A percentile compares a stretch with the other conserved stretches of the same genome.
Conservation (phyloP, 92 coral and sea anemone species). For the Epizoanthus fatuus region DNA sequence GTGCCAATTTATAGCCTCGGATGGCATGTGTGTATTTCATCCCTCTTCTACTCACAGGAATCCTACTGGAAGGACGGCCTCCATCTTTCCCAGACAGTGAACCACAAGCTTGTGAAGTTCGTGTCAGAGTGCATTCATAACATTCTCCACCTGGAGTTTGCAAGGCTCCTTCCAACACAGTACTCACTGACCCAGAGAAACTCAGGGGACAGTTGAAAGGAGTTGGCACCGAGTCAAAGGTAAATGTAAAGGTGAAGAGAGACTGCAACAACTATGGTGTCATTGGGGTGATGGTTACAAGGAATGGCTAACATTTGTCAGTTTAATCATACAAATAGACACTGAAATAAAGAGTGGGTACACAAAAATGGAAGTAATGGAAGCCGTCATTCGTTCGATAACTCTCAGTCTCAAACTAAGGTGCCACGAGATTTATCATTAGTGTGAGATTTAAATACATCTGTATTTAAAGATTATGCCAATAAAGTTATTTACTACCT, state of each 20-base stretch:
- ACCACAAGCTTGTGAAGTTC: too few species aligned
- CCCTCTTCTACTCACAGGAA: too few species aligned
- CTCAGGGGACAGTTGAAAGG: too few species aligned
- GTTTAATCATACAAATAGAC: slow-evolving; percentile 59
- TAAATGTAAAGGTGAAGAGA: neutral
- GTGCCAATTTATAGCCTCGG: too few species aligned
- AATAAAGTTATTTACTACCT: too few species aligned
- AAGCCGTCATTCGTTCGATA: slow-evolving; percentile 61
- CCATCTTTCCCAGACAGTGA: too few species aligned
- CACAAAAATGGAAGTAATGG: slow-evolving; percentile 62
- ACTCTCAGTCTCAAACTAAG: slow-evolving; percentile 56
- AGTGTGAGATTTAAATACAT: neutral
- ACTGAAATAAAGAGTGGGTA: slow-evolving; percentile 53
- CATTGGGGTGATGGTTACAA: slow-evolving; percentile 11
- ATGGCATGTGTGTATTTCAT: too few species aligned
- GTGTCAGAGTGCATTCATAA: too few species aligned
- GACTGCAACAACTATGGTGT: slow-evolving; percentile 27
- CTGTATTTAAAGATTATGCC: neutral
- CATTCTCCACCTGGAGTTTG: too few species aligned
- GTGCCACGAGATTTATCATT: slow-evolving; percentile 52
- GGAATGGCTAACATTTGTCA: slow-evolving; percentile 6
- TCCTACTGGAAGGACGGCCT: too few species aligned
- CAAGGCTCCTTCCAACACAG: too few species aligned
- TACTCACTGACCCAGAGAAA: too few species aligned
- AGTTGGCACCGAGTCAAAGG: neutral